Percentiles rank a stretch among this genome's conserved stretches.
Evolutionary conservation across 2,113 vertebrate genomes (phyloP).

Genomic region (Dendrocopos noguchii): DNA sequence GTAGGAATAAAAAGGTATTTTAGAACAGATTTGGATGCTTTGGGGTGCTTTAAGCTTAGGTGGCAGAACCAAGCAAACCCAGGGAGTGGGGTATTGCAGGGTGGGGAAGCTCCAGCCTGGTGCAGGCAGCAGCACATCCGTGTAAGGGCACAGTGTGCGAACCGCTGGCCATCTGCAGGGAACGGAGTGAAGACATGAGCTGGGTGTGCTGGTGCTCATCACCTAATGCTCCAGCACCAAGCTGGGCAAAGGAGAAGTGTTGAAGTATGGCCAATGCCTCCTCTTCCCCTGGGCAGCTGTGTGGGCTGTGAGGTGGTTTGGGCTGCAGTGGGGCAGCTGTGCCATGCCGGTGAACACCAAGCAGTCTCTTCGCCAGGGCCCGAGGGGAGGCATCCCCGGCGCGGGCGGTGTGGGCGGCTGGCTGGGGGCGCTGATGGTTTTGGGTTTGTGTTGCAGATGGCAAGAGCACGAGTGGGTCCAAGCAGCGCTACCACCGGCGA

Average conservation of each 20-base stretch:
- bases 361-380: not conserved
- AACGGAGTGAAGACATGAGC: not conserved
- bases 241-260: not conserved
- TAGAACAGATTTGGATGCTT: not conserved
- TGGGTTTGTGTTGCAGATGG: slow-evolving; percentile 80
- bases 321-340: not conserved
- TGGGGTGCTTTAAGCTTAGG: not conserved
- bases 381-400: no score
- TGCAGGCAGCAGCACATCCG: not conserved
- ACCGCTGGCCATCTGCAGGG: not conserved
- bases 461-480: slow-evolving; percentile 92
- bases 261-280: not conserved
- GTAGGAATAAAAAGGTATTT: not conserved
- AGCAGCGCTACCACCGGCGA: slow-evolving; percentile 90
- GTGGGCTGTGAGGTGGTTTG: not conserved
- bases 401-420: no score
- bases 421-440: no score
- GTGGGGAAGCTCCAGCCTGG: not conserved
- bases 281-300: not conserved
- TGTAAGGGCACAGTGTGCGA: not conserved
- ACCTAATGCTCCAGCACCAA: not conserved
- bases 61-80: not conserved
- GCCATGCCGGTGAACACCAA: not conserved
- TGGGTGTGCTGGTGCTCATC: not conserved
- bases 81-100: not conserved